These are phyloP conservation scores for Heliocidaris erythrogramma DNA, from an alignment of 35 echinoderm and acorn worm species.

Conservation along the genomic window DNA sequence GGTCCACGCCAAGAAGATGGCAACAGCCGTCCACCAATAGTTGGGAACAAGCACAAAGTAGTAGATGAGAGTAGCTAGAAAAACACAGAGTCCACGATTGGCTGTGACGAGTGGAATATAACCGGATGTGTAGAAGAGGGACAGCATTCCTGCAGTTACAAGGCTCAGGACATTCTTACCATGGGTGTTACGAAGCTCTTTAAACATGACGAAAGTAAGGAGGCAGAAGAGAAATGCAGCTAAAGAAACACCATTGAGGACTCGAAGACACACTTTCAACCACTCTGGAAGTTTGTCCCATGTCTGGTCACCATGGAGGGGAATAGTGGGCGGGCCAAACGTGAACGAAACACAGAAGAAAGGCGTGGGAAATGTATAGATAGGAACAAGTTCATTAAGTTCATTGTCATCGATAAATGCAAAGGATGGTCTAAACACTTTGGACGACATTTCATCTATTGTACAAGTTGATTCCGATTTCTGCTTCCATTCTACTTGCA, in stretches of 20 bases:
- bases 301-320: neutral
- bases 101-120: neutral
- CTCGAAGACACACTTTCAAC: neutral
- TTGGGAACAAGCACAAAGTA: neutral
- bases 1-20: slow-evolving; percentile 10
- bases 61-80: slow-evolving; percentile 26
- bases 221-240: neutral
- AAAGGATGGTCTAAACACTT: neutral
- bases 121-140: neutral
- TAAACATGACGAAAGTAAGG: neutral
- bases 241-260: slow-evolving; percentile 7
- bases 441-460: neutral
- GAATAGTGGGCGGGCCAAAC: neutral
- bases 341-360: neutral
- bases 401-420: neutral
- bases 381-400: neutral
- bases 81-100: neutral
- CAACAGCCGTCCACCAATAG: slow-evolving; percentile 42
- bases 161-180: slow-evolving; percentile 22
- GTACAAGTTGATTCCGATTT: neutral
- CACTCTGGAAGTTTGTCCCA: neutral
- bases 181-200: slow-evolving; percentile 19
- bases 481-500: neutral
- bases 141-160: neutral
- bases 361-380: neutral